Evolutionary conservation across 2,888 invertebrate genomes (phyloP).

Genomic region (Ophioninae sp.): DNA sequence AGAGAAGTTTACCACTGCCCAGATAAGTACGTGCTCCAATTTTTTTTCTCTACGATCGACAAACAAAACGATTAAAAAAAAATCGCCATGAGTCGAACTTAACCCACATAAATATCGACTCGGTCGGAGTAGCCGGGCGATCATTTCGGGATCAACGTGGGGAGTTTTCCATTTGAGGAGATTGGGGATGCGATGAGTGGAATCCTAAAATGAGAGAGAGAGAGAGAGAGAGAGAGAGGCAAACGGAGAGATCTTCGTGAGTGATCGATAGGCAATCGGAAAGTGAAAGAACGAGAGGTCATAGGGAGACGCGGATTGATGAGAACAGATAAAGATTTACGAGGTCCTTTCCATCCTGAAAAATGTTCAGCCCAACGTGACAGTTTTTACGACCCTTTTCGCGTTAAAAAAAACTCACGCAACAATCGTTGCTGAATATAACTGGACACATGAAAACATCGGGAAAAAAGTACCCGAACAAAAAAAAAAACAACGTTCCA

Average conservation of each 20-base stretch:
- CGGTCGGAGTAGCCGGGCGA: constrained; percentile 12
- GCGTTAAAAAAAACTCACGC: background rate
- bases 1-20: background rate
- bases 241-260: constrained; percentile 35
- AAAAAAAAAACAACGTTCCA: background rate
- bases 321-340: constrained; percentile 32
- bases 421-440: background rate
- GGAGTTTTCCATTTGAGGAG: constrained; percentile 23
- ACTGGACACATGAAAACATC: background rate
- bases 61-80: constrained; percentile 10
- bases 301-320: constrained; percentile 28
- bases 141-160: constrained; percentile 48
- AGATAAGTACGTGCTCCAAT: background rate
- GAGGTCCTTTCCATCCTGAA: constrained; percentile 17
- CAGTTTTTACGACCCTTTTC: background rate
- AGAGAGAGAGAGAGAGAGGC: too few relatives aligned
- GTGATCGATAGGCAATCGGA: constrained; percentile 16
- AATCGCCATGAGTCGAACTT: constrained; percentile 41
- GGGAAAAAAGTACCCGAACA: background rate
- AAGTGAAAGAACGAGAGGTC: constrained; percentile 12
- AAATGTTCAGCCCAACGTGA: background rate
- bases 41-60: background rate
- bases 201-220: background rate
- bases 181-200: constrained; percentile 41
- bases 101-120: constrained; percentile 46